Evolutionary conservation across 2,888 invertebrate species (phyloP), one percentile per base, ranked within the genome.

Genomic region (Clostera curtula): DNA sequence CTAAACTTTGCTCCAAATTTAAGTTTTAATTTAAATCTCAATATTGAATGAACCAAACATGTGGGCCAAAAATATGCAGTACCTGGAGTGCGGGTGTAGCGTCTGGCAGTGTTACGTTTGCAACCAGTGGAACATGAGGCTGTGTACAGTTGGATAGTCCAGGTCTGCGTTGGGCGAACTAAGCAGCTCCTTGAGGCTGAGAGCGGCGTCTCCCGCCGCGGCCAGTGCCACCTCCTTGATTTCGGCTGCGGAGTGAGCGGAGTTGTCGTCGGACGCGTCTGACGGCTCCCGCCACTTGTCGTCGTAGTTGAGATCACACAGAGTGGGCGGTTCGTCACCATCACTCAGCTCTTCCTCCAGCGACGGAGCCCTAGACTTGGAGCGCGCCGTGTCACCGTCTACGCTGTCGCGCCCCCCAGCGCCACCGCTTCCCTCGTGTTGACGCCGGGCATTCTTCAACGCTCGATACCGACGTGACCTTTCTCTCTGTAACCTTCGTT

Each of bases 71-170:
- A 19, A 10, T 24, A 35, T 31, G 34, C 34, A 26, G 29, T 40
- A 46, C 45, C 38, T 47, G 52, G 34, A 35, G 24, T 27, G 36
- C 28, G 36, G 28, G 37, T 32, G 39, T 29, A 16, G 43, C 17
- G 33, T 27, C 12, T 22, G 19, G 40, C 6, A 42, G 40, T 59
- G 80, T 73, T 83, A 83, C 72, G 83, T 82, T 47, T 83, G 83
- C 57, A 83, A 60, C 83, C 83, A 83, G 56, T 83, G 83, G 52
- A 83, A 79, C 83, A 83, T 83, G 42, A 83, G 80, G 52, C 80
- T 82, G 66, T 83, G 83, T 44, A 83, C 77, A 0, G 83, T 82
- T 17, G 75, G 74, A 47, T 80, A 82, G 60, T 83, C 83, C 5
- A 83, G 61, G 56, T 82, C 83, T 0, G 75, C 72, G 30, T 80